Evolutionary conservation across 2,888 invertebrate genomes (phyloP), one percentile per base, ranked within the genome.

Genomic region (Pseudococcus jackbeardsleyi): DNA sequence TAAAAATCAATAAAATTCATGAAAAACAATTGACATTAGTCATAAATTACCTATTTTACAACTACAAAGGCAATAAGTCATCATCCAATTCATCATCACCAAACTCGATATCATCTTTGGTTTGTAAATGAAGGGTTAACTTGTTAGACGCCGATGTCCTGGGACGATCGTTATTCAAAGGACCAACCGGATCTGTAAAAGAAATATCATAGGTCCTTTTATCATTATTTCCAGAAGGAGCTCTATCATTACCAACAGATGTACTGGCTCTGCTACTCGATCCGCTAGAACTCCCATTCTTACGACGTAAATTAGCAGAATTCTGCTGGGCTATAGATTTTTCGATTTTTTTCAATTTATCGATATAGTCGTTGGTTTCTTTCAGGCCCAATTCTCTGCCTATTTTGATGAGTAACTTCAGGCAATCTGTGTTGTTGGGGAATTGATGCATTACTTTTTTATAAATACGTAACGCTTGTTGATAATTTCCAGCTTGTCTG

Each of bases 401-500:
- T 85, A 98, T 92, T 90, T 97, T 94, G n/a, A 97, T 95, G 90
- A 98, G 93, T 91, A 97, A 94, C 92, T 96, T 96, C 87, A 98
- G 92, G 92, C 99, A 99, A 91, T 98, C 98, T 0, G 96, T 94
- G 91, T 99, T 98, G 89, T 99, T 98, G 0, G 99, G 99, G 92
- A 99, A 99, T 90, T 95, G 94, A 26, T 94, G 93, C 91, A 98
- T 96, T 90, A 99, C 95, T 90, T 94, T 94, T 92, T 96, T 96
- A 92, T 97, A 98, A 0, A 96, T 93, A 9, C 95, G 93, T 26
- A 98, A 93, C 11, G 97, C 97, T 90, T 95, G 95, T 90, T 96
- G 96, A 91, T 96, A 96, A 91, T 95, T 95, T 46, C 97, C 97
- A 88, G 95, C 95, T 90, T 96, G 93, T 68, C 97, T 93, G 90